phyloP scores from a whole-genome alignment of 2,888 invertebrate species.

The Andrena flavipes region DNA sequence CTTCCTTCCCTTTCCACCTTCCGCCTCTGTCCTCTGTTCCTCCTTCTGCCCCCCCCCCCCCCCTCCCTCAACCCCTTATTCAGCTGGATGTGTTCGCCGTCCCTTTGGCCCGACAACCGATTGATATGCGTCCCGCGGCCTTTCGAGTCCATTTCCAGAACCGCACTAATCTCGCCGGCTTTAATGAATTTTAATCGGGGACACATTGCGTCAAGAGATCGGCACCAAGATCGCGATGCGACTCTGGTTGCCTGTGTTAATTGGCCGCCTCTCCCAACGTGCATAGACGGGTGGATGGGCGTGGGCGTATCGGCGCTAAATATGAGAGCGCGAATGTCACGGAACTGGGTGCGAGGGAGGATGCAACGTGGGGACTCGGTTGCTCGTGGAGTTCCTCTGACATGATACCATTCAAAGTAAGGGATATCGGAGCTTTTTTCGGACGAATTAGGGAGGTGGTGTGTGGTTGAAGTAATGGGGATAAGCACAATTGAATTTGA shows the following conservation, averaged over 20 bases:
- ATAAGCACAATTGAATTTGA: too few species aligned
- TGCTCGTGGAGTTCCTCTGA: background rate
- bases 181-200: slow-evolving; percentile 81
- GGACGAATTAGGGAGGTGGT: too few species aligned
- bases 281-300: background rate
- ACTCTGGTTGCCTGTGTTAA: slow-evolving; percentile 36
- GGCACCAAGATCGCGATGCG: slow-evolving; percentile 54
- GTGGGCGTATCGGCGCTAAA: slow-evolving; percentile 47
- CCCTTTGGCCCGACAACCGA: slow-evolving; percentile 70
- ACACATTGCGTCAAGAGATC: slow-evolving; percentile 64
- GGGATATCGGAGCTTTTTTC: too few species aligned
- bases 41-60: slow-evolving; percentile 11
- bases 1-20: slow-evolving; percentile 22
- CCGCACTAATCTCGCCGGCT: slow-evolving; percentile 76
- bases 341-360: background rate
- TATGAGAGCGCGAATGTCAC: slow-evolving; percentile 32
- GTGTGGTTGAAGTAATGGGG: too few species aligned
- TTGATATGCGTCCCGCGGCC: slow-evolving; percentile 82
- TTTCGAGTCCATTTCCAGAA: slow-evolving; percentile 81
- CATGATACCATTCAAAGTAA: background rate
- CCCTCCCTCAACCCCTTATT: slow-evolving; percentile 29
- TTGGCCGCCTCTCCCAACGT: slow-evolving; percentile 17
- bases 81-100: slow-evolving; percentile 34
- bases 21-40: slow-evolving; percentile 19
- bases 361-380: background rate